Percentiles rank a stretch among this genome's conserved stretches.
phyloP scores from a whole-genome alignment of 2,888 invertebrate genomes.

The Oligia fasciuncula region DNA sequence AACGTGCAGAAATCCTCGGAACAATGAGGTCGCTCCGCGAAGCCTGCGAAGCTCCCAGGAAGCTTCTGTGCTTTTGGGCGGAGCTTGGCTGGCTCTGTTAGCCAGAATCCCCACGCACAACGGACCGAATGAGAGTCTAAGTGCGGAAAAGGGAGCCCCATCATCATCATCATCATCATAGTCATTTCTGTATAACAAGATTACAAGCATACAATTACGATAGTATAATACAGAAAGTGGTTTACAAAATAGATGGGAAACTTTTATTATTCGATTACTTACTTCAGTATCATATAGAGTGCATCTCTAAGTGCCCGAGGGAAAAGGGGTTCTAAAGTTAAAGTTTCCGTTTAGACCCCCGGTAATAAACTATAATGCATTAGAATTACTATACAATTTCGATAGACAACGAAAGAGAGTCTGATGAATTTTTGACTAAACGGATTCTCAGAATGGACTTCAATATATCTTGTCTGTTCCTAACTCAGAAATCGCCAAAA shows the following conservation, averaged over 20 bases:
- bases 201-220: slow-evolving; percentile 10
- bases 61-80: too few species aligned
- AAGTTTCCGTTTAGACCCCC: background rate
- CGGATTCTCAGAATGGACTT: background rate
- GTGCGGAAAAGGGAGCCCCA: too few species aligned
- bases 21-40: too few species aligned
- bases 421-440: background rate
- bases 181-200: background rate
- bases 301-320: slow-evolving; percentile 38
- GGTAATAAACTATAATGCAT: slow-evolving; percentile 28
- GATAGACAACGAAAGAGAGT: background rate
- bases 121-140: too few species aligned
- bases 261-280: slow-evolving; percentile 43
- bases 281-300: slow-evolving; percentile 37
- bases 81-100: too few species aligned
- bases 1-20: too few species aligned
- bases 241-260: slow-evolving; percentile 26
- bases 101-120: too few species aligned
- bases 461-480: background rate
- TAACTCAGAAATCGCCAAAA: background rate
- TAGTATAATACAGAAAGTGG: slow-evolving; percentile 16
- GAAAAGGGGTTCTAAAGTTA: background rate
- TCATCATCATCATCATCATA: too few species aligned
- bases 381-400: background rate
- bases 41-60: too few species aligned